These are phyloP conservation scores for Morinoia aosen DNA, from an alignment of 2,888 invertebrate species.

Conservation along the genomic window DNA sequence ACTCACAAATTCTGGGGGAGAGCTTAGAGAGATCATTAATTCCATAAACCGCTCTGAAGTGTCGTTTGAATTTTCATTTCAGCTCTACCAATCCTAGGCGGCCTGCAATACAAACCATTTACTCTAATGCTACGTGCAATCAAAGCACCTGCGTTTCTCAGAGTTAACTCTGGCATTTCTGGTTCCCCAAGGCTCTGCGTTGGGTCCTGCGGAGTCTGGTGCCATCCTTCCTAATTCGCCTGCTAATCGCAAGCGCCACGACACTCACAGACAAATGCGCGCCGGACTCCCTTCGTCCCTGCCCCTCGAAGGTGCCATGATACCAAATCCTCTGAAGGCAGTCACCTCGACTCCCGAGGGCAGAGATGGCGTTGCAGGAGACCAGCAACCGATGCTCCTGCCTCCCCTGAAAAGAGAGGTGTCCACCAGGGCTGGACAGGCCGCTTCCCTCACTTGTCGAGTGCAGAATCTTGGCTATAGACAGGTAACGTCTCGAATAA, in stretches of 20 bases:
- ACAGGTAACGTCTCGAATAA: constrained; percentile 54
- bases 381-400: background rate
- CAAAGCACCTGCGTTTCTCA: background rate
- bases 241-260: constrained; percentile 15
- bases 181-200: background rate
- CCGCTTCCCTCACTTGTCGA: constrained; percentile 63
- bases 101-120: background rate
- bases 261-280: background rate
- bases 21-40: background rate
- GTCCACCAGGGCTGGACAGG: constrained; percentile 61
- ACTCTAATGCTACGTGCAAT: background rate
- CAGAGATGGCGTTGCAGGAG: background rate
- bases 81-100: background rate
- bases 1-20: background rate
- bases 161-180: background rate
- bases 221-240: constrained; percentile 19
- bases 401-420: constrained; percentile 54
- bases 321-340: constrained; percentile 9
- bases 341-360: constrained; percentile 44
- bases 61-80: background rate
- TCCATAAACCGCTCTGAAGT: background rate
- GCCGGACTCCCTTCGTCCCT: background rate
- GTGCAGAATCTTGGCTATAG: constrained; percentile 62
- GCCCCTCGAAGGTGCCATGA: constrained; percentile 10
- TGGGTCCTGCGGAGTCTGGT: background rate